Evolutionary conservation across 2,888 invertebrate genomes (phyloP), one percentile per base, ranked within the genome.

Genomic region (Hermaeophaga mercurialis): DNA sequence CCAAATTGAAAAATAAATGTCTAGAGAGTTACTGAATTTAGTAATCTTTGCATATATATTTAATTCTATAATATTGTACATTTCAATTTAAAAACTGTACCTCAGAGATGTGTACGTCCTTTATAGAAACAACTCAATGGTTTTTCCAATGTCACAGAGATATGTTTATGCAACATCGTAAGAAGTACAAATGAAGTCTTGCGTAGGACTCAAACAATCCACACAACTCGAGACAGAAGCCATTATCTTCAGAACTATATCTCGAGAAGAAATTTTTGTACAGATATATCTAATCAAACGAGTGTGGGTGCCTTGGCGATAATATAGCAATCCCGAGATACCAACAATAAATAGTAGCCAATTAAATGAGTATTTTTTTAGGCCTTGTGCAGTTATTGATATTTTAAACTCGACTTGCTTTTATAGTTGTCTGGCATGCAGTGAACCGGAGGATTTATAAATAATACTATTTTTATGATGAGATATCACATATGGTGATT

Each of bases 251-350:
- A 48, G 39, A 56, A 49, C 54, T 36, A 50, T 57, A 60, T 60
- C 57, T 60, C 14, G 17, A 17, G 50, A 24, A 49, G 47, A 57
- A 58, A 61, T 63, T 61, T 61, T 56, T 56, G 54, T 45, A 38
- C 39, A 53, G 60, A 56, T 63, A 55, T 59, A 58, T 63, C 58
- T 63, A 63, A 63, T 63, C 60, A 61, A 63, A 53, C 52, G 38
- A 44, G 48, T 56, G 63, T 63, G 61, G 63, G 63, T 60, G 63
- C 61, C 55, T 39, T 46, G 54, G 49, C 36, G 52, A 47, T 56
- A 63, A 61, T 61, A 57, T 47, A 43, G 26, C 52, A 55, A 56
- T 46, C 45, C 45, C 26, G 28, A 56, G 58, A 59, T 49, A 56
- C 44, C 43, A 48, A 54, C 47, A 49, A 57, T 59, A 59, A 59